phyloP scores from a whole-genome alignment of 2,797 vertebrate genomes.

The Manis javanica region DNA sequence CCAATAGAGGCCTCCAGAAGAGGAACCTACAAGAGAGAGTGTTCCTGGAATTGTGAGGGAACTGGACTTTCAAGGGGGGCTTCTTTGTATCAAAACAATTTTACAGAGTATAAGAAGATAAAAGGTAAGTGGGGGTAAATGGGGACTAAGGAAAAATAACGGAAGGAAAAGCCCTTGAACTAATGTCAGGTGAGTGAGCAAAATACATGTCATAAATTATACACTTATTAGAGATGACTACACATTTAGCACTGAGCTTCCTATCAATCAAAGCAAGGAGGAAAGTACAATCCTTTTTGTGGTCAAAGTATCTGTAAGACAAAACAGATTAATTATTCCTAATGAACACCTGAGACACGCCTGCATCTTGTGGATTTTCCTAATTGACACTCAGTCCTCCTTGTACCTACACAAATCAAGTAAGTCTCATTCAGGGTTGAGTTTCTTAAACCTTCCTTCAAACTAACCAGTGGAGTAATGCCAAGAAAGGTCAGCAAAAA shows the following conservation, averaged over 20 bases:
- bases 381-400: background rate
- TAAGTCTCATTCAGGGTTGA: background rate
- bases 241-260: background rate
- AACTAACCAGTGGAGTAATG: background rate
- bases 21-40: too few species aligned
- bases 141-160: background rate
- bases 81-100: background rate
- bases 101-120: background rate
- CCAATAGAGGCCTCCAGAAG: background rate
- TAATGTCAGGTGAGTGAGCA: background rate
- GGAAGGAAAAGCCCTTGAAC: background rate
- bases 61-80: background rate
- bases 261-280: background rate
- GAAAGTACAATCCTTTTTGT: background rate
- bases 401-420: background rate
- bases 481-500: background rate
- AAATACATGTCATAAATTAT: background rate
- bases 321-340: background rate
- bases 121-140: background rate
- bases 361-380: background rate
- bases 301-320: background rate
- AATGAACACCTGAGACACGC: background rate
- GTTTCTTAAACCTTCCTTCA: background rate
- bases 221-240: background rate
- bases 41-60: background rate